These are phyloP conservation scores for Atta texana DNA, from an alignment of 1,140 invertebrate genomes.

Conservation along the genomic window DNA sequence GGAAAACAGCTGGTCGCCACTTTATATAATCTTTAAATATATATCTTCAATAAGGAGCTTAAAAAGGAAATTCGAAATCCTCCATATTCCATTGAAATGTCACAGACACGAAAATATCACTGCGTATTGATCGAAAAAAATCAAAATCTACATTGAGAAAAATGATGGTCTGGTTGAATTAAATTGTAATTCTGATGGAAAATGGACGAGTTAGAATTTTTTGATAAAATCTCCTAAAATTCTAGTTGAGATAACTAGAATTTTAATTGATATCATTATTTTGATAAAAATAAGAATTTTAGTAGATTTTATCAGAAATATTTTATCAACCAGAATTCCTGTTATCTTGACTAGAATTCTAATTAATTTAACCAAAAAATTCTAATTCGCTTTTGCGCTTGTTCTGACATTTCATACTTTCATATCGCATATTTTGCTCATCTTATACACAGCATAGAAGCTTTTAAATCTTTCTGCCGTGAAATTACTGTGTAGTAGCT, in stretches of 20 bases:
- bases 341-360: too few relatives aligned
- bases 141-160: neutral
- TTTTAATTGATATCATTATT: too few relatives aligned
- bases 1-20: neutral
- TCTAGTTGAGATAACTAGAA: too few relatives aligned
- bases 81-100: neutral
- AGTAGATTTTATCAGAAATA: too few relatives aligned
- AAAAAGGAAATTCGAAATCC: neutral
- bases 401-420: slow-evolving; percentile 16
- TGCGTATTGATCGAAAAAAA: neutral
- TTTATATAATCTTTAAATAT: neutral
- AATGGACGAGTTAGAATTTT: too few relatives aligned
- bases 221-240: too few relatives aligned
- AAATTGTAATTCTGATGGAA: too few relatives aligned
- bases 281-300: too few relatives aligned
- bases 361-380: too few relatives aligned
- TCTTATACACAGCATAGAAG: neutral
- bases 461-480: slow-evolving; percentile 66
- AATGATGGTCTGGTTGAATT: too few relatives aligned
- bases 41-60: neutral
- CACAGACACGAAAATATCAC: neutral
- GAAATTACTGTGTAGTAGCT: slow-evolving; percentile 69
- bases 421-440: neutral
- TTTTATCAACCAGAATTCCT: too few relatives aligned
- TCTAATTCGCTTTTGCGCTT: neutral